Evolutionary conservation across 2,113 vertebrate species (phyloP), one percentile per base, ranked within the genome.

Genomic region (Lampris incognitus): DNA sequence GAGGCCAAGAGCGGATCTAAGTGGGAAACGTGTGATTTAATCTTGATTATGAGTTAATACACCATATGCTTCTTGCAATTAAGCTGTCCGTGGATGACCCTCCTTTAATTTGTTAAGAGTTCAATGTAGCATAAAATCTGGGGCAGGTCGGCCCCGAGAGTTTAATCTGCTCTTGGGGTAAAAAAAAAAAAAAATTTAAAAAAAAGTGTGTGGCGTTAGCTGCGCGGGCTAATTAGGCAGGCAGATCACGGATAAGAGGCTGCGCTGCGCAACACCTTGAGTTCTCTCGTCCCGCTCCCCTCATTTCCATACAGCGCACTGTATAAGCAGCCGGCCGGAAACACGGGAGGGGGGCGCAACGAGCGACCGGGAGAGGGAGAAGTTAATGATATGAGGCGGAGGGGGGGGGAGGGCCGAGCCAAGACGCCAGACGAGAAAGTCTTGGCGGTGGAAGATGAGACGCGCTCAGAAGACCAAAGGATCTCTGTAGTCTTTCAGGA

Each of bases 101-200:
- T 88, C 82, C 83, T 86, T 80, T 92, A 91, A 94, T 94, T 93
- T 93, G 89, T 93, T 93, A 88, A 90, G 85, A 92, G 90, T 93
- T 93, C 93, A 94, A 92, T 91, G 91, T 90, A 92, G 92, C 89
- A 81, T 92, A 73, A 92, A 94, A 95, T 94, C 86, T 93, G 84
- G 89, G 88, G 85, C 90, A 93, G 90, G 91, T 94, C 92, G 75
- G 88, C 91, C 92, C 86, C 89, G 68, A 78, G 90, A 85, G 91
- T 92, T 93, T 91, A 91, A 92, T 95, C 85, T 91, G 78, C 74
- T 91, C 79, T 79, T 66, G 72, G 78, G 71, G 64, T 69, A 64
- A 58, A 50, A 24, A 24, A 36, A 36, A 65, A n/a, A 44, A 52
- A 39, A 36, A 49, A 39, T 39, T 57, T 7, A n/a, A n/a, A n/a